phyloP scores from a whole-genome alignment of 2,113 vertebrate genomes.

The Globicephala melas region DNA sequence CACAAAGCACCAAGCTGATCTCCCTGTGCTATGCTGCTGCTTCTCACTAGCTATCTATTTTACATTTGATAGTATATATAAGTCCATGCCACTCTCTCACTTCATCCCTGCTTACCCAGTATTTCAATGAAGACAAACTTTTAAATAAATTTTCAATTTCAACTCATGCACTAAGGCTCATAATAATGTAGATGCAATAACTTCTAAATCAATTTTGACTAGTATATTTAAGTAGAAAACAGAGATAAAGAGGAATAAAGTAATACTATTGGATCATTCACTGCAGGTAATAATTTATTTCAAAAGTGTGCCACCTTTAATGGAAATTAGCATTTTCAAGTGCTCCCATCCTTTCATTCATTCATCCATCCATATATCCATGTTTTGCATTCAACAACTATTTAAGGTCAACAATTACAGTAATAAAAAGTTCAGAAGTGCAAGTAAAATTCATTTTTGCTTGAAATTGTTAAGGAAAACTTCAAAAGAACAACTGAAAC shows the following conservation, averaged over 20 bases:
- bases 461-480: neutral
- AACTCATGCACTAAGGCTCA: neutral
- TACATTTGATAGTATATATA: too few relatives aligned
- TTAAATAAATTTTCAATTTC: constrained; percentile 41
- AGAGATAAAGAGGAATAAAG: neutral
- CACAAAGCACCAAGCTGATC: too few relatives aligned
- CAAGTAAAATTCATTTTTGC: neutral
- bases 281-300: constrained; percentile 12
- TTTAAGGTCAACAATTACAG: neutral
- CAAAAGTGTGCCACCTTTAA: neutral
- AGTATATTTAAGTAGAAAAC: constrained; percentile 28
- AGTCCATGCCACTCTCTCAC: too few relatives aligned
- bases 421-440: neutral
- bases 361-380: neutral
- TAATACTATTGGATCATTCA: neutral
- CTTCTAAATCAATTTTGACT: constrained; percentile 22
- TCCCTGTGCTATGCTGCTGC: too few relatives aligned
- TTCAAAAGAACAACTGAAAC: neutral
- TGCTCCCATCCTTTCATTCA: neutral
- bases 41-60: too few relatives aligned
- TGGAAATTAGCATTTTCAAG: neutral
- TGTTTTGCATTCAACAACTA: neutral
- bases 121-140: constrained; percentile 29
- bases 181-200: neutral
- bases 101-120: neutral